These are phyloP conservation scores for Sisor rabdophorus DNA, from an alignment of 2,113 vertebrate genomes.

Conservation along the genomic window DNA sequence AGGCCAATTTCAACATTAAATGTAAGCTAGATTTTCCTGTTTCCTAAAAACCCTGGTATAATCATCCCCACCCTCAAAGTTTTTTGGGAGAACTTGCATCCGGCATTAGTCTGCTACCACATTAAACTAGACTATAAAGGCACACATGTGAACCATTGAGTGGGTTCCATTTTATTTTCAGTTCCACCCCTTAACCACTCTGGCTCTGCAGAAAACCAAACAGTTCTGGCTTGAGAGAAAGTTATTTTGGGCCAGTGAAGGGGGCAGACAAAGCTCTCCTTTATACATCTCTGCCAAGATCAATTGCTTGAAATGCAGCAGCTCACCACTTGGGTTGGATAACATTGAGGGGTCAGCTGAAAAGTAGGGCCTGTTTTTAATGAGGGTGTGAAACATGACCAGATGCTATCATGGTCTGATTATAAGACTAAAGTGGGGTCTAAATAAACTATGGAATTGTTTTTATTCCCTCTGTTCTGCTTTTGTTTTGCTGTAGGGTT, in stretches of 20 bases:
- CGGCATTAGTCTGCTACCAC: constrained; percentile 5
- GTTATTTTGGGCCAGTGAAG: constrained; percentile 44
- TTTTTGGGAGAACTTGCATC: not conserved
- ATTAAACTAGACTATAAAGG: constrained; percentile 29
- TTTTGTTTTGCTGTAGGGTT: constrained; percentile 67
- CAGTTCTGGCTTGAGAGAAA: constrained; percentile 36
- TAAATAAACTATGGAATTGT: not conserved
- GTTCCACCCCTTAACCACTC: constrained; percentile 2
- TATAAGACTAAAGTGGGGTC: not conserved
- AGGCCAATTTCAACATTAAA: constrained; percentile 83
- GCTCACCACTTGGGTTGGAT: constrained; percentile 40
- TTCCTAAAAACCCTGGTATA: not conserved
- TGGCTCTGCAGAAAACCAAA: constrained; percentile 33
- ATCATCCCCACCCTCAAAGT: not conserved
- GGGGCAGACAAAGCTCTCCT: constrained; percentile 45
- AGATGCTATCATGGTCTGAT: constrained; percentile 26
- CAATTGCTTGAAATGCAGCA: constrained; percentile 49
- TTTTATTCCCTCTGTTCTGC: not conserved
- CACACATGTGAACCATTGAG: constrained; percentile 38
- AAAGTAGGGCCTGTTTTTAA: constrained; percentile 35
- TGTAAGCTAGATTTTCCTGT: constrained; percentile 67
- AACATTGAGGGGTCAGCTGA: constrained; percentile 42
- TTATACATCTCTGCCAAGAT: constrained; percentile 51
- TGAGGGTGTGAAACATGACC: constrained; percentile 20
- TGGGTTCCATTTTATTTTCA: not conserved